Evolutionary conservation across 1,140 invertebrate genomes (phyloP), one percentile per base, ranked within the genome.

Genomic region (Zeugodacus cucurbitae): DNA sequence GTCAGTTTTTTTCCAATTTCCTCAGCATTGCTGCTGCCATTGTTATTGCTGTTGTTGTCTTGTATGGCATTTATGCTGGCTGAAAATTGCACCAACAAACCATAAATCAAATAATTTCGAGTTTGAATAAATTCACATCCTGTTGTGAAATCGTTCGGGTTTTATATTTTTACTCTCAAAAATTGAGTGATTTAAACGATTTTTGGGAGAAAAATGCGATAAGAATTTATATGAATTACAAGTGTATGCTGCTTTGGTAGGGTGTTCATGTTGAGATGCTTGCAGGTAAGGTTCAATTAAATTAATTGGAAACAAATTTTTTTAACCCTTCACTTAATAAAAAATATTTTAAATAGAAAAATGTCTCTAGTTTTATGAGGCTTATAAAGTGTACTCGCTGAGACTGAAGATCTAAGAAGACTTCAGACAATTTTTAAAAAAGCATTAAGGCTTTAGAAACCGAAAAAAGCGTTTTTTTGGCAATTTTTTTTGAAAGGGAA

Each of bases 61-160:
- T 48, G 32, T 20, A 54, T 54, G 2, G 48, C 48, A 74, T 37
- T 82, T 26, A 22, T 26, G 37, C 44, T 82, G 22, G 4, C n/a
- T 48, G 74, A 48, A 48, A 82, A 82, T 44, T 82, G n/a, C 74
- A 82, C n/a, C 41, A 74, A 74, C 67, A 41, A 32, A 34, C 34
- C 41, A 48, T 82, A 82, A 82, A 82, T 82, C 74, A 82, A 82
- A 26, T 82, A 26, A 82, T 82, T 82, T 82, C 22, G 74, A 26
- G 37, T 82, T 82, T 82, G 74, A 82, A 82, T 82, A 48, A 82
- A 82, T 82, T 82, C 74, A 48, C 74, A 82, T 82, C 74, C 74
- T 82, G 22, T 82, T 82, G 74, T 82, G 74, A 82, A 82, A 82
- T 82, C 48, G 44, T 26, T 10, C 26, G 34, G 34, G 14, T 48